phyloP scores from a whole-genome alignment of 2,888 invertebrate genomes.

The Cheilosia scutellata region DNA sequence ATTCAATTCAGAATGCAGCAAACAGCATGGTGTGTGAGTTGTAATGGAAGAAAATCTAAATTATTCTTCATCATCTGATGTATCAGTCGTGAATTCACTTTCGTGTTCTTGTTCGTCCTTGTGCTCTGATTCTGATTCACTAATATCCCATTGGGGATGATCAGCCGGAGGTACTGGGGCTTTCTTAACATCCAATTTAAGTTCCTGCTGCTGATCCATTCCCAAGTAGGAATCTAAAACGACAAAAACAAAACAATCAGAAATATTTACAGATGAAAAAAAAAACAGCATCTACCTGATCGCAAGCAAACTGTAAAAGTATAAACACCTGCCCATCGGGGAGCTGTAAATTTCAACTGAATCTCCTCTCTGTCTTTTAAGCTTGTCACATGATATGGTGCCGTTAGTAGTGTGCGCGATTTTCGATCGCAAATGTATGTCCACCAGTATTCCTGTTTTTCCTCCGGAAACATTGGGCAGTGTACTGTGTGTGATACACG shows the following conservation, averaged over 20 bases:
- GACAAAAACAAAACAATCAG: background rate
- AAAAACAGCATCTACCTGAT: constrained; percentile 85
- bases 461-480: constrained; percentile 97
- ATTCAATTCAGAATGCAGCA: constrained; percentile 76
- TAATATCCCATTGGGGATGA: constrained; percentile 99
- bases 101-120: constrained; percentile 87
- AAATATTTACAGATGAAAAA: background rate
- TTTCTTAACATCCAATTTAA: constrained; percentile 98
- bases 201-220: constrained; percentile 97
- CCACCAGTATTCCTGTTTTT: constrained; percentile 99
- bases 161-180: constrained; percentile 95
- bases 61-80: constrained; percentile 86
- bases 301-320: constrained; percentile 96
- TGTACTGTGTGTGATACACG: constrained; percentile 98
- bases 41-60: constrained; percentile 61
- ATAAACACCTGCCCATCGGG: constrained; percentile 96
- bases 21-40: constrained; percentile 62
- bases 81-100: constrained; percentile 88
- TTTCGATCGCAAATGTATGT: constrained; percentile 98
- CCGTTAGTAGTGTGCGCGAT: constrained; percentile 94
- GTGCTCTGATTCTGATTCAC: constrained; percentile 93
- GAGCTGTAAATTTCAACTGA: constrained; percentile 98
- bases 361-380: constrained; percentile 95
- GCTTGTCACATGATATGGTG: constrained; percentile 97
- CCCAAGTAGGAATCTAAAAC: constrained; percentile 95